Evolutionary conservation across 2,113 vertebrate genomes (phyloP).

Genomic region (Zootoca vivipara): DNA sequence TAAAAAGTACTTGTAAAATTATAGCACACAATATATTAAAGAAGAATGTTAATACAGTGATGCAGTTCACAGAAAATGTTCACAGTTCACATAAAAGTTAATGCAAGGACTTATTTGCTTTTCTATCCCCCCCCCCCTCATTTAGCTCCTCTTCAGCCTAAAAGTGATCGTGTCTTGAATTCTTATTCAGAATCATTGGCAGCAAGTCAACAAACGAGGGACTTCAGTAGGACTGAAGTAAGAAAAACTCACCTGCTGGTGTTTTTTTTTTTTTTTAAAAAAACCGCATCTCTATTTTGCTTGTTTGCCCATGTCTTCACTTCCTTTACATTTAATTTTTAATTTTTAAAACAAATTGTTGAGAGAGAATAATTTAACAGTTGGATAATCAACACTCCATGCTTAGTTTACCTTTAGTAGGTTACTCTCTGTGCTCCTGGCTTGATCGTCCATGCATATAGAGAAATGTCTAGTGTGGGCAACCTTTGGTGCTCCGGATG

Average conservation of each 20-base stretch:
- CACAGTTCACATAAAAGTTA: background rate
- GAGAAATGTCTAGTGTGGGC: background rate
- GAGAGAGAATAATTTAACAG: background rate
- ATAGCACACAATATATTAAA: too few relatives aligned
- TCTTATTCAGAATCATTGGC: slow-evolving; percentile 72
- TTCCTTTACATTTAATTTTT: background rate
- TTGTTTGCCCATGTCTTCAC: background rate
- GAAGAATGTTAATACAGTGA: background rate
- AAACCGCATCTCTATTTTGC: background rate
- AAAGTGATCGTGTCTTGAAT: slow-evolving; percentile 65
- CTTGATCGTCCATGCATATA: background rate
- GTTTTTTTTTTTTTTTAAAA: background rate
- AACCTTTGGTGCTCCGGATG: too few relatives aligned
- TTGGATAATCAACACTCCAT: background rate
- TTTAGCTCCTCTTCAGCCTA: slow-evolving; percentile 73
- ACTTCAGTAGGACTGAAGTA: slow-evolving; percentile 74
- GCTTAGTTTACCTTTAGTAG: background rate
- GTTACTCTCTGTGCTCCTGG: background rate
- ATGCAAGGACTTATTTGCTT: background rate
- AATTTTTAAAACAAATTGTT: background rate
- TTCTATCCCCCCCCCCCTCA: slow-evolving; percentile 15
- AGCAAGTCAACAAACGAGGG: slow-evolving; percentile 66
- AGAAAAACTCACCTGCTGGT: slow-evolving; percentile 28
- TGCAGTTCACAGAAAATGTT: background rate
- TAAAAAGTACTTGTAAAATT: too few relatives aligned